Evolutionary conservation across 2,797 vertebrate species (phyloP), one percentile per base, ranked within the genome.

Genomic region (Melanotaenia nigrans): DNA sequence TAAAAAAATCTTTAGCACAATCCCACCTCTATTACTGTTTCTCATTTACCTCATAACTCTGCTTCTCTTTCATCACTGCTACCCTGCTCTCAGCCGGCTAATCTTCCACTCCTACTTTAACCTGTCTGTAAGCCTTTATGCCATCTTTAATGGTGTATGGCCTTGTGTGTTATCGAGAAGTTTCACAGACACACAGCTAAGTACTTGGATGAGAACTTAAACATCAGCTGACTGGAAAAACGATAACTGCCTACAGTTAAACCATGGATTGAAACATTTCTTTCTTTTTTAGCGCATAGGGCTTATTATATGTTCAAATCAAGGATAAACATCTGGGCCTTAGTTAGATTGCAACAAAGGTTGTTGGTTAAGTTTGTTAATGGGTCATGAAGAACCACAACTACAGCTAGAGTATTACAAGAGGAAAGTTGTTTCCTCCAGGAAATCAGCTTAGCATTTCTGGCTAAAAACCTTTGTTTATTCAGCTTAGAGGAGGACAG

Each of bases 171-270:
- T 74, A 76, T 62, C 25, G 22, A 49, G 33, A 60, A 54, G 77
- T 75, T 71, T 68, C 56, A 61, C 36, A 77, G 72, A 73, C 67
- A 56, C 47, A 61, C 33, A 66, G 77, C 66, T 85, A 85, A 89
- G 57, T 45, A 67, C 12, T 7, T 22, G 16, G 32, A 4, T 30
- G 30, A 33, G 42, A 30, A 18, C 10, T 77, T 32, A 64, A 74
- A 58, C 75, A 63, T 66, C 36, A 56, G 67, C 63, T 47, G 14
- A 16, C 36, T 24, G 1, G 33, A 64, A 55, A 51, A 51, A 55
- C 49, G 45, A 8, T 47, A 45, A 59, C 18, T n/a, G 20, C 45
- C 42, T n/a, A 47, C 18, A 56, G 11, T 13, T 28, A 25, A 14
- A 30, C 2, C 16, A 9, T 47, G 6, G 16, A 3, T 45, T 45